phyloP scores from a whole-genome alignment of 2,888 invertebrate species.

The Schizotus pectinicornis region DNA sequence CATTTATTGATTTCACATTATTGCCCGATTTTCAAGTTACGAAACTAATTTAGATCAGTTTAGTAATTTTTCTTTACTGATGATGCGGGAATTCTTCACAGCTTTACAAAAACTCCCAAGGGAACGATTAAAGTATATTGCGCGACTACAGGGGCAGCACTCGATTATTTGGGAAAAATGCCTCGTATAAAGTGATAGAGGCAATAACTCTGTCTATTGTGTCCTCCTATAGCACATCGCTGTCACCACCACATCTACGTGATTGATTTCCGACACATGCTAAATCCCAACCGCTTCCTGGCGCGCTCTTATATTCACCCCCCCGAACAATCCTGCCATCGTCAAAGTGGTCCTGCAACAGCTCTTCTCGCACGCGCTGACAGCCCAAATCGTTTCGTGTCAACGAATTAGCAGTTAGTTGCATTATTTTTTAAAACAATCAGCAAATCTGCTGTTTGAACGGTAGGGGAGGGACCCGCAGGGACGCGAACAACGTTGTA shows the following conservation, averaged over 20 bases:
- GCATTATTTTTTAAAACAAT: background rate
- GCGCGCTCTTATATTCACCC: conserved; percentile 19
- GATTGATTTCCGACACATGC: conserved; percentile 49
- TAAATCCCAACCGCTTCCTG: conserved; percentile 40
- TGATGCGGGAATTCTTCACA: no score
- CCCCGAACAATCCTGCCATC: background rate
- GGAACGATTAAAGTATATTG: no score
- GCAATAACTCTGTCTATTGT: conserved; percentile 40
- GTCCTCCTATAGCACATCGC: conserved; percentile 43
- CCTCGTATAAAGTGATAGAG: conserved; percentile 27
- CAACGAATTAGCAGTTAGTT: no score
- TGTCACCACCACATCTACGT: conserved; percentile 46
- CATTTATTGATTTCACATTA: no score
- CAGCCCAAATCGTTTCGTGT: background rate
- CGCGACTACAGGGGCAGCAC: no score
- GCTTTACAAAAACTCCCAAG: no score
- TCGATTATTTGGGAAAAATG: conserved; percentile 3
- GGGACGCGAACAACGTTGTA: conserved; percentile 10
- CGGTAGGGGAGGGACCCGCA: conserved; percentile 1
- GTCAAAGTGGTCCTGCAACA: background rate
- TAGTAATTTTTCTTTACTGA: no score
- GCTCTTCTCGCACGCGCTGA: background rate
- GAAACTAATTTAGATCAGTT: no score
- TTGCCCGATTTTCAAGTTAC: no score
- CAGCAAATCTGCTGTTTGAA: background rate